phyloP scores from a whole-genome alignment of 2,113 vertebrate species.

The Corythornis vintsioides region DNA sequence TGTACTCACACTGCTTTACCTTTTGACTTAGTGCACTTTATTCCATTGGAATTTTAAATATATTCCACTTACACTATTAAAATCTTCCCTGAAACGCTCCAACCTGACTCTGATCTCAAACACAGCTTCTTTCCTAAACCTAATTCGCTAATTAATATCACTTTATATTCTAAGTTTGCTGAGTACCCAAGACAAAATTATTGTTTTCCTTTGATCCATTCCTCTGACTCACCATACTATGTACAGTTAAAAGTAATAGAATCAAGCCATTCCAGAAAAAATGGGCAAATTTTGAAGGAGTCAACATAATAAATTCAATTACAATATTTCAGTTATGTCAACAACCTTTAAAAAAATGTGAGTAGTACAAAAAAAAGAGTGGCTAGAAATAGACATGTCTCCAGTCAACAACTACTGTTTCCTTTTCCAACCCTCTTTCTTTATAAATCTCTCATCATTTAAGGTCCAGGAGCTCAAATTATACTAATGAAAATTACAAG shows the following conservation, averaged over 20 bases:
- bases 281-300: neutral
- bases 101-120: neutral
- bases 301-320: neutral
- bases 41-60: neutral
- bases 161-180: neutral
- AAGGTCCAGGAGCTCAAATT: neutral
- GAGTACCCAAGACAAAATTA: neutral
- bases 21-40: neutral
- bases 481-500: neutral
- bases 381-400: neutral
- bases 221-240: neutral
- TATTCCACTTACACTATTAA: neutral
- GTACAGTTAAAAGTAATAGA: neutral
- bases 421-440: neutral
- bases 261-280: neutral
- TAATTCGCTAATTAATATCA: neutral
- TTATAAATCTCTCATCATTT: neutral
- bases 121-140: neutral
- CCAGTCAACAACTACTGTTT: neutral
- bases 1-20: neutral
- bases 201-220: neutral
- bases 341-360: neutral
- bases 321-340: neutral
- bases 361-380: neutral
- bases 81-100: neutral